Percentiles rank a stretch among this genome's conserved stretches.
phyloP scores from a whole-genome alignment of 1,140 invertebrate species.

The Euura lappo region DNA sequence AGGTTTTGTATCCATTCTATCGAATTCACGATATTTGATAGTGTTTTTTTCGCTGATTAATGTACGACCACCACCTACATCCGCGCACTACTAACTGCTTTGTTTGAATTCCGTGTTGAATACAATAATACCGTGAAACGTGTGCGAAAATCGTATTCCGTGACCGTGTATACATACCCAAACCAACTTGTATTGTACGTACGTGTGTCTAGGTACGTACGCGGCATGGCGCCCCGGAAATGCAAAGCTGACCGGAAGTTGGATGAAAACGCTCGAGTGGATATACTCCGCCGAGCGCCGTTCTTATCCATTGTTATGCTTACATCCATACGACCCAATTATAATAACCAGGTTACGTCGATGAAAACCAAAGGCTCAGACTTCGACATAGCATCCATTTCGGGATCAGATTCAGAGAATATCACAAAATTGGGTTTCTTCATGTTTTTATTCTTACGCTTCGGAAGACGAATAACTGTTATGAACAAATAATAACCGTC shows the following conservation, averaged over 20 bases:
- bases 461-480: no score
- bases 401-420: not conserved
- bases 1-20: no score
- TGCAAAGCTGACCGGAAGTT: constrained; percentile 1
- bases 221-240: not conserved
- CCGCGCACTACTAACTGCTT: no score
- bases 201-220: not conserved
- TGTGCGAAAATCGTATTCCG: not conserved
- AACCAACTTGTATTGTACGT: not conserved
- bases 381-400: no score
- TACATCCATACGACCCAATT: no score
- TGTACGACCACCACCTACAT: no score
- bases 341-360: not conserved
- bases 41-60: no score
- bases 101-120: no score
- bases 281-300: not conserved
- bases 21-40: no score
- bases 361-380: not conserved
- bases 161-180: not conserved
- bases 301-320: not conserved
- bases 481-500: no score
- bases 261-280: not conserved
- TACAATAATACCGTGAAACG: not conserved
- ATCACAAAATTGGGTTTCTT: not conserved
- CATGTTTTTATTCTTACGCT: not conserved